Base-by-base conservation (phyloP, 2,888 invertebrate species). In the Cephus rjabovi region DNA sequence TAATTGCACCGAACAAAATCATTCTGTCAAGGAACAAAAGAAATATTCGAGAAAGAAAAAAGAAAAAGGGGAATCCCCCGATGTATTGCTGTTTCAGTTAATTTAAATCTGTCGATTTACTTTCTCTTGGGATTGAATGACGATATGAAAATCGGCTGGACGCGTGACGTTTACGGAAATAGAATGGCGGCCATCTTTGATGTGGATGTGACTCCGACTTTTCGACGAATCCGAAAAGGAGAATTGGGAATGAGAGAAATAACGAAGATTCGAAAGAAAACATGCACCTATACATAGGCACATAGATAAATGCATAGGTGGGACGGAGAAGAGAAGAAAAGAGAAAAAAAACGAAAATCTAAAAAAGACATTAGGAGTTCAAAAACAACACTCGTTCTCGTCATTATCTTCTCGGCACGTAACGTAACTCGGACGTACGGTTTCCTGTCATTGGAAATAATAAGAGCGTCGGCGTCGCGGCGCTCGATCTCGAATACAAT, bases 371-470 rank as follows among this genome's bases (percentile, higher is more conserved):
- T 71, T 71, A 71, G 71, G 71, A 12, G 31, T 31, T 71, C 71
- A 71, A 34, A 71, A 71, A 71, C 71, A 71, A 71, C 71, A 71
- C 71, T 33, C 31, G 12, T 31, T 71, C 33, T 12, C 71, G 30
- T 71, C 12, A 71, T 71, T 71, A 71, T 71, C 71, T 71, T 71
- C 71, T 71, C 71, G 71, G 71, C 71, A 31, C 71, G 71, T 71
- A 71, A 71, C 71, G 71, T 31, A 71, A 71, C 31, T 71, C 71
- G 71, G 34, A 71, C 71, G 31, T 71, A 71, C 15, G 71, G 71
- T 71, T 71, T 71, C 71, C 71, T 31, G 71, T 71, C 31, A 34
- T 12, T 31, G 31, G 31, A 31, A 31, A 71, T 71, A 31, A 71
- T 71, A 71, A 71, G 71, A 71, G 71, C 31, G 71, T 31, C 33